Conservation (phyloP, 2,113 vertebrate genomes). For the Oryzias celebensis region DNA sequence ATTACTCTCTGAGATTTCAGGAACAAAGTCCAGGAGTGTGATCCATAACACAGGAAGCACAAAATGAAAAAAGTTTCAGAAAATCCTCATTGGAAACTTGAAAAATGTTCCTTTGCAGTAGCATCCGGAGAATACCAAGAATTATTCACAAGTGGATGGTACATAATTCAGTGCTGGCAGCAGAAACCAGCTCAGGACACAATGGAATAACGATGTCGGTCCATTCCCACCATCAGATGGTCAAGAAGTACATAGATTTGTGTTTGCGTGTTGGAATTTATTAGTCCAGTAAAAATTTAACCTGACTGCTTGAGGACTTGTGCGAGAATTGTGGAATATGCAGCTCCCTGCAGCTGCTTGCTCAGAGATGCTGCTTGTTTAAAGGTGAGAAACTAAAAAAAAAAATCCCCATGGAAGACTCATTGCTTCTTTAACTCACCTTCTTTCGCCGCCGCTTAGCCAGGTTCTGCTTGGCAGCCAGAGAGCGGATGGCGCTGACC, state of each 20-base stretch:
- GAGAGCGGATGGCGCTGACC: conserved; percentile 89
- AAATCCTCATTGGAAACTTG: conserved; percentile 1
- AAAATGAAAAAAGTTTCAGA: not conserved
- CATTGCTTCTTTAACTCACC: conserved; percentile 65
- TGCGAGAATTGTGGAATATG: too few relatives aligned
- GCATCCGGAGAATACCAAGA: conserved; percentile 36
- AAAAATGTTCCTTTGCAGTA: conserved; percentile 27
- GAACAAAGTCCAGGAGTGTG: not conserved
- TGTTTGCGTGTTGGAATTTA: conserved; percentile 7
- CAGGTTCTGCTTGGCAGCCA: conserved; percentile 92
- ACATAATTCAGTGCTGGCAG: conserved; percentile 53
- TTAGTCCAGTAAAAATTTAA: not conserved
- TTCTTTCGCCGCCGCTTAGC: conserved; percentile 89
- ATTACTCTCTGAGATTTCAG: conserved; percentile 14
- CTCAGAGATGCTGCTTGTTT: not conserved
- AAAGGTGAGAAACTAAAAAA: not conserved
- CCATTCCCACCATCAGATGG: conserved; percentile 8
- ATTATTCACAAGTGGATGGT: conserved; percentile 49
- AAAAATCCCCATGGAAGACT: not conserved
- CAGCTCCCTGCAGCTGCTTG: not conserved
- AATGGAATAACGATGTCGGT: conserved; percentile 52
- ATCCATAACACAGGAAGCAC: not conserved
- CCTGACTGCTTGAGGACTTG: too few relatives aligned
- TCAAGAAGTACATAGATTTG: conserved; percentile 8
- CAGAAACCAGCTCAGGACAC: conserved; percentile 35